Percentiles rank a stretch among this genome's conserved stretches.
phyloP scores from a whole-genome alignment of 23 tunicate species.

The Corella eumyota region DNA sequence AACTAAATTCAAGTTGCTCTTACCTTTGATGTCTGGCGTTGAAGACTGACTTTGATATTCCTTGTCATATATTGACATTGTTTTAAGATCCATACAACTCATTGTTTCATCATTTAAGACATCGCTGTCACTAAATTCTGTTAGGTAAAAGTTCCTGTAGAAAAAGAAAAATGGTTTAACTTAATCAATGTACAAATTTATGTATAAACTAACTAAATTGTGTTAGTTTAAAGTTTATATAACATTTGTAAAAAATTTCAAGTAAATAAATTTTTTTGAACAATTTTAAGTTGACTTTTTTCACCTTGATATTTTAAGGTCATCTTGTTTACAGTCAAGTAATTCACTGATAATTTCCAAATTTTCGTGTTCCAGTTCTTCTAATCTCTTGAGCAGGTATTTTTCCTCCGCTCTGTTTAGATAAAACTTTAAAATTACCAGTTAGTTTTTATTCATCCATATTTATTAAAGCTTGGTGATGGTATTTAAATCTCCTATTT shows the following conservation, averaged over 20 bases:
- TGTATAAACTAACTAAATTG: background rate
- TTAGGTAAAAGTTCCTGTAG: conserved; percentile 39
- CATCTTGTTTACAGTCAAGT: conserved; percentile 71
- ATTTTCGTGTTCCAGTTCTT: conserved; percentile 57
- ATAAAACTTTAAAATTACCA: background rate
- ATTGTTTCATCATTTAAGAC: conserved; percentile 22
- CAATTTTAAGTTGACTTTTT: no score
- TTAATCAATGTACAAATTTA: background rate
- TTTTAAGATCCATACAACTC: conserved; percentile 56
- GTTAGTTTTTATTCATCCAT: no score
- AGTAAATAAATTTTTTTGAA: no score
- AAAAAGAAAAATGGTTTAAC: no score
- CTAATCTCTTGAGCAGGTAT: conserved; percentile 21
- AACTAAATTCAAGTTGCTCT: no score
- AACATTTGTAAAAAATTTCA: no score
- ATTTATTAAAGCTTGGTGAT: no score
- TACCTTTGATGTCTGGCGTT: no score
- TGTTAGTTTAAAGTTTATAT: no score
- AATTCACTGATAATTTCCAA: conserved; percentile 62
- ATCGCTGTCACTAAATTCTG: conserved; percentile 49
- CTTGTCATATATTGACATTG: conserved; percentile 51
- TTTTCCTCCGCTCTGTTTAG: conserved; percentile 54
- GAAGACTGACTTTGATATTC: no score
- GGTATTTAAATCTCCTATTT: no score
- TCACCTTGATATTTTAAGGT: conserved; percentile 76